Percentiles rank a stretch among this genome's conserved stretches.
Conservation (phyloP, 2,113 vertebrate species). For the Peromyscus californicus region DNA sequence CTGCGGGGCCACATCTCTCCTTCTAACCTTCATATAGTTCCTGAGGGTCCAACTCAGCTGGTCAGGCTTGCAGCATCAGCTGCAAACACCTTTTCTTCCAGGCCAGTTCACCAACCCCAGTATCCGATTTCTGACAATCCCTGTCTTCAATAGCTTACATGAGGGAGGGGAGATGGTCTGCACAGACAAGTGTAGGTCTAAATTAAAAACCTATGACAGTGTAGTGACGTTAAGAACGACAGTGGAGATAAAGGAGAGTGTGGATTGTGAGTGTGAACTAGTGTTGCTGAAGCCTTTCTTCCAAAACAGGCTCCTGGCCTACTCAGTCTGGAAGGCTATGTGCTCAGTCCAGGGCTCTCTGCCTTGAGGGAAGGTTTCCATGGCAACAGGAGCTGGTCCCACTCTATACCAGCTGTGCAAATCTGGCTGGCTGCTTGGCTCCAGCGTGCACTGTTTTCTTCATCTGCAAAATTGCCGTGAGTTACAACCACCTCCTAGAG, state of each 20-base stretch:
- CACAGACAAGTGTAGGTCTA: background rate
- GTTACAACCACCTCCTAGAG: background rate
- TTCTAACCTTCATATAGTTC: background rate
- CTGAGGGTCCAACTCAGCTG: background rate
- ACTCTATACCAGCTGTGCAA: background rate
- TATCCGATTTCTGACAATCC: background rate
- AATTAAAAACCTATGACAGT: background rate
- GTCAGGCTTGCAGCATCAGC: background rate
- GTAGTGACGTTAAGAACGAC: background rate
- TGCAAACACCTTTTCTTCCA: background rate
- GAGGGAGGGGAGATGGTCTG: background rate
- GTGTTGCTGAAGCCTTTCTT: background rate
- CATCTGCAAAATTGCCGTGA: background rate
- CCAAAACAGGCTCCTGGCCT: background rate
- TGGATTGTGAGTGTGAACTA: background rate
- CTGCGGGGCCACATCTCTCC: background rate
- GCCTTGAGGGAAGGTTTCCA: background rate
- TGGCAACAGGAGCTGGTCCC: conserved; percentile 10
- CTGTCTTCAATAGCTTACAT: background rate
- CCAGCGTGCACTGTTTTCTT: conserved; percentile 6
- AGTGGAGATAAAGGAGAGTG: background rate
- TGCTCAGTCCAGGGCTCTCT: background rate
- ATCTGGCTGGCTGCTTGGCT: background rate
- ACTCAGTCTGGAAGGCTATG: background rate
- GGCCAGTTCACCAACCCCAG: background rate